phyloP scores from a whole-genome alignment of 37 sponge, comb jelly and placozoan genomes.

The Hormiphora californensis region DNA sequence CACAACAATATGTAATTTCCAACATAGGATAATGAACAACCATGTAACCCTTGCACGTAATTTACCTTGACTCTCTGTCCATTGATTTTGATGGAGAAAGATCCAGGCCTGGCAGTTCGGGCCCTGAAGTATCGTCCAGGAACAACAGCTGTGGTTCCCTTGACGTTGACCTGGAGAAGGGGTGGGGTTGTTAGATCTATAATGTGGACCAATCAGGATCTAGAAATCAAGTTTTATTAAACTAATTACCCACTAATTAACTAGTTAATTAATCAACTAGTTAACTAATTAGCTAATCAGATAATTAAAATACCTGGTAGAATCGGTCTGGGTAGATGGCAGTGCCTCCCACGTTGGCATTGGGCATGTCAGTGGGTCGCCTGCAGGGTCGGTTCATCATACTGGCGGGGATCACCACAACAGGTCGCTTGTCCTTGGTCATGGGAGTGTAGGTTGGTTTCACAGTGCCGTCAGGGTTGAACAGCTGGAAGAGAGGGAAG shows the following conservation, averaged over 20 bases:
- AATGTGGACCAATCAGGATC: too few species aligned
- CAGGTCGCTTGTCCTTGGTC: constrained; percentile 8
- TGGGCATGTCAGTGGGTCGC: background rate
- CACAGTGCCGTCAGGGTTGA: background rate
- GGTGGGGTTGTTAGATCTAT: too few species aligned
- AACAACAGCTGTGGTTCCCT: background rate
- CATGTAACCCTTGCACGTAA: background rate
- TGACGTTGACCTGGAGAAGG: background rate
- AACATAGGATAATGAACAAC: background rate
- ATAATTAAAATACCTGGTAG: background rate
- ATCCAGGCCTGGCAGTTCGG: background rate
- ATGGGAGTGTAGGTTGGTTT: constrained; percentile 6
- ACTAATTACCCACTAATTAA: too few species aligned
- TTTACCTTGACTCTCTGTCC: constrained; percentile 22
- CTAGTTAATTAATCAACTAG: too few species aligned
- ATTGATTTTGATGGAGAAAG: background rate
- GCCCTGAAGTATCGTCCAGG: background rate
- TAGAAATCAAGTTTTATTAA: background rate
- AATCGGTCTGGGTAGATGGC: constrained; percentile 23
- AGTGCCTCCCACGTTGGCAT: background rate
- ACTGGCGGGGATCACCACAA: constrained; percentile 4
- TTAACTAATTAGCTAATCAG: background rate
- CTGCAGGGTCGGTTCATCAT: constrained; percentile 1
- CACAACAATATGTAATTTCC: background rate
- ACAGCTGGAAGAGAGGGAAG: background rate